Evolutionary conservation across 2,888 invertebrate genomes (phyloP), one percentile per base, ranked within the genome.

Genomic region (Smittia sp.): DNA sequence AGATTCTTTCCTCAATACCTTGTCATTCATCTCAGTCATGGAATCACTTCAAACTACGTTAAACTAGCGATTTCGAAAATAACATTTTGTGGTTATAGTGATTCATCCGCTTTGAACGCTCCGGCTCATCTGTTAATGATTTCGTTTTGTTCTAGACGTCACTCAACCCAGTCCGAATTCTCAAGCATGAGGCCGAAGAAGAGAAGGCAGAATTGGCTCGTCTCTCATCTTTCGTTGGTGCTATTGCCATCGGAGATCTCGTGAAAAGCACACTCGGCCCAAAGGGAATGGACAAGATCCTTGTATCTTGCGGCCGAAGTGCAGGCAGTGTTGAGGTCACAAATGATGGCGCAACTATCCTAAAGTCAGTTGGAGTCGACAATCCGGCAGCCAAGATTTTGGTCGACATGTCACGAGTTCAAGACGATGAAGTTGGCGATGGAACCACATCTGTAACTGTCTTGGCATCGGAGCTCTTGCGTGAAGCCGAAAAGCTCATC

Each of bases 381-480:
- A 99, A 99, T 83, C 98, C 99, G 22, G 98, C 99, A 32, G 98
- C 98, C 0, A 99, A 99, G 84, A 94, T 99, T 79, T 86, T 99
- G 68, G 97, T 99, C n/a, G 96, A 99, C 77, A 98, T 99, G 89
- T 94, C 98, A 13, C 93, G 94, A 83, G 96, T 96, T 1, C 99
- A 99, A 81, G 99, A 99, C 84, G 96, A 96, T 80, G 99, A 99
- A 86, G 98, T 99, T 75, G 99, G 99, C 62, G 99, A 99, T 87
- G 99, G 99, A 13, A 99, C 99, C n/a, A 99, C 99, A 52, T 98
- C 98, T 0, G 99, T 99, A 0, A 96, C 98, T 73, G 98, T 85
- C 79, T 75, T 80, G 84, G 98, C 98, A 77, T 90, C 97, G 70
- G 98, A 99, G 83, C 83, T 99, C 69, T 85, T 99, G 20, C 90